Percentiles rank a stretch among this genome's conserved stretches.
These are phyloP conservation scores for Myrmophylax atrothorax DNA, from an alignment of 2,113 vertebrate species.

Conservation along the genomic window DNA sequence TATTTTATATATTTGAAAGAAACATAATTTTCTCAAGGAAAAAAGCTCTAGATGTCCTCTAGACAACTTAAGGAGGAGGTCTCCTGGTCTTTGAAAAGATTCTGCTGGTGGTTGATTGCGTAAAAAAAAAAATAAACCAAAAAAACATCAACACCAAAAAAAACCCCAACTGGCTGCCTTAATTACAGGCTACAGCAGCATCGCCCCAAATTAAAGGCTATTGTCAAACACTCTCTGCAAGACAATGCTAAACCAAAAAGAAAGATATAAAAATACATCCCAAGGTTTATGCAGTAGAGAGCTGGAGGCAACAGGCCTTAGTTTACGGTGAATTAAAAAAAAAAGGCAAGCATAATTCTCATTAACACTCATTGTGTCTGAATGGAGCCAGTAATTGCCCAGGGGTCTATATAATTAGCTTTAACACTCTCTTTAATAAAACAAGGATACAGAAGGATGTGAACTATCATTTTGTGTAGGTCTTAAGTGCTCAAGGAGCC, in stretches of 20 bases:
- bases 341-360: not conserved
- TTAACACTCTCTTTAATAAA: not conserved
- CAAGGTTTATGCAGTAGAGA: not conserved
- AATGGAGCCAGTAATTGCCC: not conserved
- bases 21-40: not conserved
- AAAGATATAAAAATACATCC: constrained; percentile 18
- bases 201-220: constrained; percentile 36
- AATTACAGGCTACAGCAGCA: constrained; percentile 19
- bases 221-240: not conserved
- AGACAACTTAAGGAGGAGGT: not conserved
- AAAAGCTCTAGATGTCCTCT: not conserved
- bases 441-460: not conserved
- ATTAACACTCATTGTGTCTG: not conserved
- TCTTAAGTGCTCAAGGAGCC: not conserved
- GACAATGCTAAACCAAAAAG: not conserved
- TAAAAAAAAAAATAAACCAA: not conserved
- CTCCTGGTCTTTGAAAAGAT: not conserved
- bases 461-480: not conserved
- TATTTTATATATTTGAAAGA: not conserved
- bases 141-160: not conserved
- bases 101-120: not conserved
- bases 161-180: not conserved
- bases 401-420: not conserved
- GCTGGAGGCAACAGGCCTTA: not conserved
- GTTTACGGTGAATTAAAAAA: not conserved